Evolutionary conservation across 2,888 invertebrate genomes (phyloP), one percentile per base, ranked within the genome.

Genomic region (Sialis lutaria): DNA sequence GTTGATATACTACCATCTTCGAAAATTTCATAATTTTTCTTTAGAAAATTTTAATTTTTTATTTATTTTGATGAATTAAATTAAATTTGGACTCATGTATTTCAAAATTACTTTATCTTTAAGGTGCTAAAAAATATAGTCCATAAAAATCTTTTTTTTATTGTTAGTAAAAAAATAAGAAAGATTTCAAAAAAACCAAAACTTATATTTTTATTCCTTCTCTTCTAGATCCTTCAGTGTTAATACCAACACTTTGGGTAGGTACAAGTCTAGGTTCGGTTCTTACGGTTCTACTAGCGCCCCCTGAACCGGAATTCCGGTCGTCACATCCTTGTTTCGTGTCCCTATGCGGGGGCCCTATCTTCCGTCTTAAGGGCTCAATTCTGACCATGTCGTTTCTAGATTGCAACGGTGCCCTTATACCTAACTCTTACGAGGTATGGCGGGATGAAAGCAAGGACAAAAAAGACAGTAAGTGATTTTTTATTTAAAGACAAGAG

Each of bases 241-340:
- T 84, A 61, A 68, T 75, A 58, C 93, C 97, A 55, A 93, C 93
- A 57, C 71, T 98, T 54, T 98, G 97, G 97, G 83, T 97, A 58
- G 97, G 98, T 58, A 97, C 96, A 55, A 92, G 91, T 66, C 75
- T 90, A 58, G 98, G 98, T 58, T 93, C 96, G 50, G 89, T 95
- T 63, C 76, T 97, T 59, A 91, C 93, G 52, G 81, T 97, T 67
- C 80, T 86, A 65, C 79, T 97, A 62, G 83, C 77, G 63, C 80
- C 86, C 55, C 79, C 84, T 50, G 81, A 84, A 59, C 72, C 80
- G 46, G 91, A 92, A 64, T 74, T 76, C 55, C 72, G 91, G 60
- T 79, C 82, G 62, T 78, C 84, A 53, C 89, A 90, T 63, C 87
- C 89, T 46, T 87, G 90, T 55, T 80, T 84, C 59, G 81, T 92